Conservation (phyloP, 2,888 invertebrate genomes). For the Rhingia campestris region DNA sequence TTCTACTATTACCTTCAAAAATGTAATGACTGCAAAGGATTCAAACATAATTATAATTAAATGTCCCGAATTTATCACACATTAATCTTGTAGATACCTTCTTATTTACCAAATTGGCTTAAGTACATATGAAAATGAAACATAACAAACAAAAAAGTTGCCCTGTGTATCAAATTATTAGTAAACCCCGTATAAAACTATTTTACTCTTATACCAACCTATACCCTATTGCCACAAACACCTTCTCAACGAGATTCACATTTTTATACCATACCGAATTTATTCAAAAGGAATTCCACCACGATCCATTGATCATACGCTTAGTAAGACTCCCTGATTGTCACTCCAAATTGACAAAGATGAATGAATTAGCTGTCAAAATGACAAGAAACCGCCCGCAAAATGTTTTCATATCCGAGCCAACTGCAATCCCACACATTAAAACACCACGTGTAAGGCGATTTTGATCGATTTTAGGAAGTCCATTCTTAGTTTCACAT, state of each 20-base stretch:
- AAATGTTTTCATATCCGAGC: conserved; percentile 19
- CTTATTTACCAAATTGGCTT: not conserved
- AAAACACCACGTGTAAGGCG: conserved; percentile 30
- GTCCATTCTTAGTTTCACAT: conserved; percentile 67
- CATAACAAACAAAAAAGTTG: no score
- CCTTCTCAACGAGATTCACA: not conserved
- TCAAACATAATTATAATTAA: no score
- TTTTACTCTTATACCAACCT: no score
- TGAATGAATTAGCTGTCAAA: conserved; percentile 72
- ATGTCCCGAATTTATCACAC: no score
- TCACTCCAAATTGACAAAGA: conserved; percentile 71
- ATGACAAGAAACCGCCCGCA: conserved; percentile 55
- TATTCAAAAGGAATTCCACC: conserved; percentile 47
- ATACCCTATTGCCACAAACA: not conserved
- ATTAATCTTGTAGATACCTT: no score
- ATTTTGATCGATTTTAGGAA: conserved; percentile 72
- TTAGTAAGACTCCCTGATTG: conserved; percentile 41
- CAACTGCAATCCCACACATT: conserved; percentile 57
- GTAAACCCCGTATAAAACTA: no score
- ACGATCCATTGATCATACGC: conserved; percentile 62
- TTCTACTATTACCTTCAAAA: no score
- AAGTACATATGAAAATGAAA: not conserved
- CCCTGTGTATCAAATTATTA: no score
- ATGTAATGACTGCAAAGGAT: no score
- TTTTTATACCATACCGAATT: not conserved